phyloP scores from a whole-genome alignment of 2,113 vertebrate species.

The Gavialis gangeticus region DNA sequence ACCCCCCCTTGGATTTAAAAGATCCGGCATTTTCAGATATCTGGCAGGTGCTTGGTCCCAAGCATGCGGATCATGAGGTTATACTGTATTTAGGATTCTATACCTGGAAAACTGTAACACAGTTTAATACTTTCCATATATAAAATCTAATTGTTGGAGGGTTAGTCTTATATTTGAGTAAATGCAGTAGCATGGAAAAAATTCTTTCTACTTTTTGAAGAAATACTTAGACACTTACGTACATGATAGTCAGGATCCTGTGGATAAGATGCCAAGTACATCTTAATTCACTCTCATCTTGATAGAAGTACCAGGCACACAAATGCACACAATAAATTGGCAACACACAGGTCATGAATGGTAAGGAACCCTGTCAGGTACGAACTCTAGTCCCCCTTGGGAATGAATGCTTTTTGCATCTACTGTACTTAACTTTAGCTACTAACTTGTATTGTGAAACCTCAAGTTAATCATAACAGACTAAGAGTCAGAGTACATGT shows the following conservation, averaged over 20 bases:
- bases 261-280: slow-evolving; percentile 19
- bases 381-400: slow-evolving; percentile 37
- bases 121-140: too few species aligned
- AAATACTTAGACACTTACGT: slow-evolving; percentile 2
- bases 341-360: not conserved
- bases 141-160: too few species aligned
- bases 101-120: too few species aligned
- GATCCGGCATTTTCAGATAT: too few species aligned
- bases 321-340: not conserved
- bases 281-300: slow-evolving; percentile 18
- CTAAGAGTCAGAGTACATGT: not conserved
- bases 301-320: slow-evolving; percentile 38
- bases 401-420: slow-evolving; percentile 18
- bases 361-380: slow-evolving; percentile 16
- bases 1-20: too few species aligned
- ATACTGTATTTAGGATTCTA: too few species aligned
- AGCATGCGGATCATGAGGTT: too few species aligned
- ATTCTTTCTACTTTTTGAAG: not conserved
- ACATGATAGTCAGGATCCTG: slow-evolving; percentile 9
- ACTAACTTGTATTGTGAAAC: not conserved
- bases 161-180: too few species aligned
- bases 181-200: not conserved
- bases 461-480: too few species aligned
- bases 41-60: too few species aligned
- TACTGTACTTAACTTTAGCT: slow-evolving; percentile 8